These are phyloP conservation scores for Phoeniculus purpureus DNA, from an alignment of 2,797 vertebrate species.

Conservation along the genomic window DNA sequence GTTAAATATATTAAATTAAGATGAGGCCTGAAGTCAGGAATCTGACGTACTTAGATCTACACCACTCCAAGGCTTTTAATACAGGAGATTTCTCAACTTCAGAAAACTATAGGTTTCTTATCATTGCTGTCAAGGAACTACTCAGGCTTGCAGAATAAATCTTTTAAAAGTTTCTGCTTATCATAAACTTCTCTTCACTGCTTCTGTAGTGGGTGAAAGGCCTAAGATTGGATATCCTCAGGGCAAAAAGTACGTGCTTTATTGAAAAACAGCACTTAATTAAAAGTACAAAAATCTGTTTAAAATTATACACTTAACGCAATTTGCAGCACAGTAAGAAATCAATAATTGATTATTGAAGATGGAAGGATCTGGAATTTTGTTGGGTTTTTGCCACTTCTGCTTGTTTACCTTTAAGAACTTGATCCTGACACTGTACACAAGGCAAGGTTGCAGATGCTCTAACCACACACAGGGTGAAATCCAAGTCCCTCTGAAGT, in stretches of 20 bases:
- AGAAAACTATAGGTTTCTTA: not conserved
- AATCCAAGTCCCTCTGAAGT: slow-evolving; percentile 40
- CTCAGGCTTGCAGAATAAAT: not conserved
- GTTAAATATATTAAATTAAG: slow-evolving; percentile 29
- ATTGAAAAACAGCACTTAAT: slow-evolving; percentile 10
- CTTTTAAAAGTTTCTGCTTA: not conserved
- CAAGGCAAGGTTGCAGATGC: not conserved
- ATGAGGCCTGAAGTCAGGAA: slow-evolving; percentile 27
- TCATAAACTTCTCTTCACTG: slow-evolving; percentile 3
- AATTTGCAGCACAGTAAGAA: not conserved
- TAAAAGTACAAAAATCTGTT: not conserved
- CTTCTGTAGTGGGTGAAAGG: slow-evolving; percentile 3
- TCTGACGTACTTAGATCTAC: slow-evolving; percentile 17
- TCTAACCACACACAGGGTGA: slow-evolving; percentile 24
- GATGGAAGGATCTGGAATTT: not conserved
- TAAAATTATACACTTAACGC: not conserved
- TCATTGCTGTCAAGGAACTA: slow-evolving; percentile 9
- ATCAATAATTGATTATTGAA: not conserved
- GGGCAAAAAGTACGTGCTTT: not conserved
- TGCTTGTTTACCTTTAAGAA: slow-evolving; percentile 22
- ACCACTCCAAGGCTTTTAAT: not conserved
- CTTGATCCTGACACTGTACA: not conserved
- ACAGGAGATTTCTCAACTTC: not conserved
- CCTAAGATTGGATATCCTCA: not conserved
- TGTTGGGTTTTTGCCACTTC: not conserved